Evolutionary conservation across 2,113 vertebrate genomes (phyloP).

Genomic region (Colius striatus): DNA sequence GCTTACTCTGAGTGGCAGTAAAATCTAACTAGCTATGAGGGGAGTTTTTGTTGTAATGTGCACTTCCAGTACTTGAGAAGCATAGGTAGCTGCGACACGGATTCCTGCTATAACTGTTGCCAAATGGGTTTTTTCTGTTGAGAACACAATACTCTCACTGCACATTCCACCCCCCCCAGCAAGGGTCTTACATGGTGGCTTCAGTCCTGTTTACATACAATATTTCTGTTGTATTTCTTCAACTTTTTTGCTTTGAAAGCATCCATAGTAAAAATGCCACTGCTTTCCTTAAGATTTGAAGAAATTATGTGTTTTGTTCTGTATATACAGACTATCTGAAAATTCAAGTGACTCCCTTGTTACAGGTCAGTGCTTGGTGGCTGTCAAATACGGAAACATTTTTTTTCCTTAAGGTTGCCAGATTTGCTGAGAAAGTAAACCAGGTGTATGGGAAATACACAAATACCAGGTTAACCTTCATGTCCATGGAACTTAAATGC

Average conservation of each 20-base stretch:
- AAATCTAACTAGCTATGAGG: neutral
- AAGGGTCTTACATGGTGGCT: neutral
- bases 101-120: neutral
- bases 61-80: neutral
- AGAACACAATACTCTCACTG: neutral
- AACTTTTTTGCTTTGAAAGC: neutral
- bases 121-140: neutral
- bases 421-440: neutral
- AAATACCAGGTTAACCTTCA: neutral
- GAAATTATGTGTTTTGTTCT: neutral
- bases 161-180: fast-evolving
- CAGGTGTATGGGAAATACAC: neutral
- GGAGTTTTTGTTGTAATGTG: neutral
- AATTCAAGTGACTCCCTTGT: neutral
- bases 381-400: neutral
- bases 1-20: neutral
- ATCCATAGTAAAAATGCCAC: neutral
- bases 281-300: neutral
- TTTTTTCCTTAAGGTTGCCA: neutral
- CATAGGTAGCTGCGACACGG: neutral
- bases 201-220: too few species aligned
- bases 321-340: neutral
- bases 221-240: neutral
- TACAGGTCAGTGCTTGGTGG: neutral
- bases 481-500: neutral